Conservation (phyloP, 2,113 vertebrate species). For the Castor canadensis region DNA sequence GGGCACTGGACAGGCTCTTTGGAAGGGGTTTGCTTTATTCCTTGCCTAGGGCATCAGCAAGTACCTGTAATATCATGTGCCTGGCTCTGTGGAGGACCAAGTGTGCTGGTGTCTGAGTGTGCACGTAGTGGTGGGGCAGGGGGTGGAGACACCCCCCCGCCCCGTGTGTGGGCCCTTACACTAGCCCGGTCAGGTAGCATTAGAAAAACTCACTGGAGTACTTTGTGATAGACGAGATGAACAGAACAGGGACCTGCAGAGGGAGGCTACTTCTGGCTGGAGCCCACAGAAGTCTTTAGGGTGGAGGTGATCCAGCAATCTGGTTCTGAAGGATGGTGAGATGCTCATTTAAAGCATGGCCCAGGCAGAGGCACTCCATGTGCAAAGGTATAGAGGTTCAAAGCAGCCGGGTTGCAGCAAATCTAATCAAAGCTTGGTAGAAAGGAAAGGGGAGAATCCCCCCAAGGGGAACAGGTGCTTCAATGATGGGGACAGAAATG, state of each 20-base stretch:
- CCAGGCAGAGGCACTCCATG: fast-evolving
- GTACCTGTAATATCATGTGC: neutral
- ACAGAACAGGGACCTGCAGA: neutral
- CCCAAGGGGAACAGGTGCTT: neutral
- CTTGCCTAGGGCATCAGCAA: neutral
- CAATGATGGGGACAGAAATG: neutral
- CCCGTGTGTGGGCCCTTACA: neutral
- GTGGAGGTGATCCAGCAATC: neutral
- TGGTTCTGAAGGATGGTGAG: neutral
- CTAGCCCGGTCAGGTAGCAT: neutral
- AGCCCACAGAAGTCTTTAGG: neutral
- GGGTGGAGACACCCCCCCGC: no score
- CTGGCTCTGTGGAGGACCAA: neutral
- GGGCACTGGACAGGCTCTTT: neutral
- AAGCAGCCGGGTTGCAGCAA: no score
- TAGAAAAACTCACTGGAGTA: neutral
- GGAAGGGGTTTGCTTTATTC: neutral
- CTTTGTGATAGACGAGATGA: neutral
- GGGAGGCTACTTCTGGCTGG: neutral
- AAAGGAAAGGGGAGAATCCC: neutral
- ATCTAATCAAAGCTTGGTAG: neutral
- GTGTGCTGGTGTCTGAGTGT: neutral
- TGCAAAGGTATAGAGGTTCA: fast-evolving
- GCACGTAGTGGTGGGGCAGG: no score
- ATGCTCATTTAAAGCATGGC: neutral